Base-by-base conservation (phyloP, 2,888 invertebrate species). In the Hydriomena furcata region DNA sequence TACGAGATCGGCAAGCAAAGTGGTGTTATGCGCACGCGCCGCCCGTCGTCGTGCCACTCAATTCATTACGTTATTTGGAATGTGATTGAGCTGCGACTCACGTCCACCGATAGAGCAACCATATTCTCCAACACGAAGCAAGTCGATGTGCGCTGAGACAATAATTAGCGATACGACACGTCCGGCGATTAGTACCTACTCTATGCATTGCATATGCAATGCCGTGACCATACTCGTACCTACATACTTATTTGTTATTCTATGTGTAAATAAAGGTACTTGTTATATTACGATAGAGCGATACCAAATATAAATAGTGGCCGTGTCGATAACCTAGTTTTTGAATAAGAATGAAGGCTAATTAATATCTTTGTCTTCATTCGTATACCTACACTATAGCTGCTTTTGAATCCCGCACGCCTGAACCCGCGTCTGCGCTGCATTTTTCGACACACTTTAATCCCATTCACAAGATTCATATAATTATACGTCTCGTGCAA, bases 231-330 rank as follows among this genome's bases (percentile, higher is more conserved):
- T n/a, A n/a, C n/a, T n/a, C 24, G 1, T 7, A 25, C 25, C 27
- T 27, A 27, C 27, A 1, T 27, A 27, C 10, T 5, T 8, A 27
- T n/a, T 27, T n/a, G n/a, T 5, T 27, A 2, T 8, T 1, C 1
- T 27, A n/a, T 17, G 17, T 27, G 27, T 27, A 8, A 27, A 27
- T n/a, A 25, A 25, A 5, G 10, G 27, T 17, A 17, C 3, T 27
- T 27, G 32, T 34, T 34, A 5, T 11, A 23, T 23, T 35, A 23
- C 35, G 21, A 20, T 20, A 36, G 17, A 17, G 24, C 13, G 36
- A 36, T 36, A 36, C 12, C 36, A 13, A 24, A 24, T 25, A 36
- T 23, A 36, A 36, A 36, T n/a, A 36, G 36, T 36, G n/a, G 5
- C 36, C 12, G 12, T 25, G 13, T n/a, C 36, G 24, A 36, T 36